Conservation (phyloP, 2,797 vertebrate species). For the Alosa sapidissima region DNA sequence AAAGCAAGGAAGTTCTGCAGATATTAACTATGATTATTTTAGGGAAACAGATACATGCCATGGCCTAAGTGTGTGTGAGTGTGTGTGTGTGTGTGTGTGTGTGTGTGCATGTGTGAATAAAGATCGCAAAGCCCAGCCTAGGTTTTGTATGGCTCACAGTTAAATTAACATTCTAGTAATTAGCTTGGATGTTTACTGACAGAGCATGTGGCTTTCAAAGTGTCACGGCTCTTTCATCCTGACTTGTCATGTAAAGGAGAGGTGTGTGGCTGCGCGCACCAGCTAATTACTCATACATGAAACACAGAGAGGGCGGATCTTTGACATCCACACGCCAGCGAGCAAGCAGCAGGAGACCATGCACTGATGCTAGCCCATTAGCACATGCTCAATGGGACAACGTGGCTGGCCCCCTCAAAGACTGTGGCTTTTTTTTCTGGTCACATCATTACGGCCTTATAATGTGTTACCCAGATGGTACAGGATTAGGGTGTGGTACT, state of each 20-base stretch:
- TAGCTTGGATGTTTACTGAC: conserved; percentile 62
- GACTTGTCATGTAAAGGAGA: conserved; percentile 59
- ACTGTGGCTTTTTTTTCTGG: not conserved
- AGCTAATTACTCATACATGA: conserved; percentile 71
- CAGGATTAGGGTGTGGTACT: not conserved
- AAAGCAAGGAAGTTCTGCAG: not conserved
- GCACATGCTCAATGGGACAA: conserved; percentile 37
- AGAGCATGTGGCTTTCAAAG: conserved; percentile 61
- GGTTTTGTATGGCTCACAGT: conserved; percentile 22
- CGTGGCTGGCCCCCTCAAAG: conserved; percentile 29
- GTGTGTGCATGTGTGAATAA: not conserved
- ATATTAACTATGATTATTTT: conserved; percentile 6
- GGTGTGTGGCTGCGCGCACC: conserved; percentile 47
- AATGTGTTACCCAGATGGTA: not conserved
- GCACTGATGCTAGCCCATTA: conserved; percentile 47
- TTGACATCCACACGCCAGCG: conserved; percentile 63
- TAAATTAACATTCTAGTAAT: conserved; percentile 57
- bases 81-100: not conserved
- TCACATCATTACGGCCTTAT: not conserved
- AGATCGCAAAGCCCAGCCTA: not conserved
- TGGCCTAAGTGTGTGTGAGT: not conserved
- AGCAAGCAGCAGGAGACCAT: conserved; percentile 60
- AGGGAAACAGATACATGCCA: not conserved
- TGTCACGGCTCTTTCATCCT: conserved; percentile 61
- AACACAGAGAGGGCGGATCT: conserved; percentile 60